Evolutionary conservation across 2,888 invertebrate species (phyloP), one percentile per base, ranked within the genome.

Genomic region (Dicranocentrus wangi): DNA sequence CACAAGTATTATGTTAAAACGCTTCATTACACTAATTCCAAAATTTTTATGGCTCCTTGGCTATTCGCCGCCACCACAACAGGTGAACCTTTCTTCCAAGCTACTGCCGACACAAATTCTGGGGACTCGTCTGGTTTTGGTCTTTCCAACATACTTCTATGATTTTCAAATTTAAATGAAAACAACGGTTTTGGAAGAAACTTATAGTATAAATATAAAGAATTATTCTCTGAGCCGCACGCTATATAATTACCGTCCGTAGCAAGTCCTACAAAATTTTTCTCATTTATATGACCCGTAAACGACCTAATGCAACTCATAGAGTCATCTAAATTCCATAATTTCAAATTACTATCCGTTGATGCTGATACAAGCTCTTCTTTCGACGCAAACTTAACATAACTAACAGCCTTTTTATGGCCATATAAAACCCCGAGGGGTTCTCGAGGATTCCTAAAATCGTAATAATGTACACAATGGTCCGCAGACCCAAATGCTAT

Each of bases 401-500:
- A 97, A 0, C 96, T 97, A 0, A 97, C 97, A 0, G 97, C 97
- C 89, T 97, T 97, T 83, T 94, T 92, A 88, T 98, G 97, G 42
- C 97, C 96, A 87, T 93, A 93, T 88, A 97, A 95, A 13, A 96
- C 91, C 77, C 93, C 92, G 19, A 97, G 90, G 0, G 97, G 93
- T 84, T 93, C 93, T 78, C 94, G 92, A 88, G 94, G 93, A 86
- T 95, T 93, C 43, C 97, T 91, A 85, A 98, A 91, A 90, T 98
- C 98, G 89, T 97, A 98, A 88, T 97, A 97, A 89, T 98, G 96
- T 70, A 98, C 96, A 90, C 95, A 96, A 89, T 97, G 97, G 90
- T 98, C 97, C 25, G 98, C 97, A n/a, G 96, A 96, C 15, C 97
- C 97, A 90, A 97, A 97, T 1, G 97, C 96, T 81, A 98, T 91